Evolutionary conservation across 1,140 invertebrate species (phyloP).

Genomic region (Ooceraea biroi): DNA sequence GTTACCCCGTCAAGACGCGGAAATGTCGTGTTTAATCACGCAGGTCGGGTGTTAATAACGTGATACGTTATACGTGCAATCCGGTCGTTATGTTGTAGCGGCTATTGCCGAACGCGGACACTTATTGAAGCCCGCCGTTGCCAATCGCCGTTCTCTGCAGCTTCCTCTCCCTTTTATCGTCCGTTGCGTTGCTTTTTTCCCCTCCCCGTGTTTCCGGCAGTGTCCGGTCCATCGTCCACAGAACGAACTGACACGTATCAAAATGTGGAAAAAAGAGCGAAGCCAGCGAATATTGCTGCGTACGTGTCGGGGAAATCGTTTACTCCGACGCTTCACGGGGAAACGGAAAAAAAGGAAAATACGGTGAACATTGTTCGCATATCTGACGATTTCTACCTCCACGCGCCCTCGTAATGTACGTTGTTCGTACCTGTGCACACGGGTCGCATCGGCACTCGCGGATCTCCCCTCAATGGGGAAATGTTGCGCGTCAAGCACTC

Average conservation of each 20-base stretch:
- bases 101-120: slow-evolving; percentile 44
- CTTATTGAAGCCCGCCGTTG: slow-evolving; percentile 50
- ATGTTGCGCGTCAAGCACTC: slow-evolving; percentile 5
- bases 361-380: slow-evolving; percentile 37
- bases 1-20: neutral
- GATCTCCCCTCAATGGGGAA: slow-evolving; percentile 10
- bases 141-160: slow-evolving; percentile 41
- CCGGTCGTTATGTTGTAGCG: slow-evolving; percentile 31
- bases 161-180: slow-evolving; percentile 51
- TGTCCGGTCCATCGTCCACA: slow-evolving; percentile 38
- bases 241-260: slow-evolving; percentile 57
- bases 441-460: neutral
- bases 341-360: slow-evolving; percentile 19
- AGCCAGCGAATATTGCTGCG: slow-evolving; percentile 59
- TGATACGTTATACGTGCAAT: slow-evolving; percentile 38
- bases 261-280: slow-evolving; percentile 54
- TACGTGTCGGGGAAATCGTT: slow-evolving; percentile 56
- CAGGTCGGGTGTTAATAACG: slow-evolving; percentile 34
- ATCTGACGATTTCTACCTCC: slow-evolving; percentile 42
- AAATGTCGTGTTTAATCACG: slow-evolving; percentile 20
- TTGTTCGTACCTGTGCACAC: neutral
- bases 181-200: slow-evolving; percentile 8
- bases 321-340: slow-evolving; percentile 19
- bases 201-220: neutral
- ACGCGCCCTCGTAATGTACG: slow-evolving; percentile 5